Percentiles rank a stretch among this genome's conserved stretches.
Conservation (phyloP, 2,797 vertebrate species). For the Coendou prehensilis region DNA sequence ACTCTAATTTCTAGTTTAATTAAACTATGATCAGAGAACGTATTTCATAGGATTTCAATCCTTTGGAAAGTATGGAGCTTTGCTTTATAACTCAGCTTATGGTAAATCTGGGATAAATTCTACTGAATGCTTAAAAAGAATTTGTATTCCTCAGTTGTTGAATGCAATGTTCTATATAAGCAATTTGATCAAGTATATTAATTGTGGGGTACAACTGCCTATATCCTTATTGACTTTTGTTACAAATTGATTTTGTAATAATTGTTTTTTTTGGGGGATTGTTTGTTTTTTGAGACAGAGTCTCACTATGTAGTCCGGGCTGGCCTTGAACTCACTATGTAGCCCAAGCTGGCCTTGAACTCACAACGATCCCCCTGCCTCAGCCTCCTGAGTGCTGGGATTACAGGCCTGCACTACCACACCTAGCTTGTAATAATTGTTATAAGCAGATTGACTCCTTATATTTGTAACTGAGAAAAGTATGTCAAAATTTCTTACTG, state of each 20-base stretch:
- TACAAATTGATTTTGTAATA: background rate
- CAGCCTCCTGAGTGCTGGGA: background rate
- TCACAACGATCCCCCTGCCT: background rate
- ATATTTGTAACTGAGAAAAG: background rate
- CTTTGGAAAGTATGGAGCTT: background rate
- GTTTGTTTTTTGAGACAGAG: background rate
- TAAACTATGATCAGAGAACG: background rate
- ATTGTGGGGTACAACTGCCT: background rate
- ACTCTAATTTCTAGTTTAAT: background rate
- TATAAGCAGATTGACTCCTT: background rate
- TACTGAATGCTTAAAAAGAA: slow-evolving; percentile 36
- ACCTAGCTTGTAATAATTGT: background rate
- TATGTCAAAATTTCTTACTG: slow-evolving; percentile 9
- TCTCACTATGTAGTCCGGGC: background rate
- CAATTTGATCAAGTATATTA: background rate
- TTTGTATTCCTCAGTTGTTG: background rate
- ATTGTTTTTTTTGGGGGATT: background rate
- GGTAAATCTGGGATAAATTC: background rate
- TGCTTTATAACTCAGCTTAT: background rate
- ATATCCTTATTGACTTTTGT: slow-evolving; percentile 24
- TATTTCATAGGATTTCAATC: background rate
- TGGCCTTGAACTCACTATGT: background rate
- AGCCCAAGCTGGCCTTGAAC: background rate
- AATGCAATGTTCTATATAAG: background rate
- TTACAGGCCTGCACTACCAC: background rate